Evolutionary conservation across 2,797 vertebrate genomes (phyloP).

Genomic region (Borostomias antarcticus): DNA sequence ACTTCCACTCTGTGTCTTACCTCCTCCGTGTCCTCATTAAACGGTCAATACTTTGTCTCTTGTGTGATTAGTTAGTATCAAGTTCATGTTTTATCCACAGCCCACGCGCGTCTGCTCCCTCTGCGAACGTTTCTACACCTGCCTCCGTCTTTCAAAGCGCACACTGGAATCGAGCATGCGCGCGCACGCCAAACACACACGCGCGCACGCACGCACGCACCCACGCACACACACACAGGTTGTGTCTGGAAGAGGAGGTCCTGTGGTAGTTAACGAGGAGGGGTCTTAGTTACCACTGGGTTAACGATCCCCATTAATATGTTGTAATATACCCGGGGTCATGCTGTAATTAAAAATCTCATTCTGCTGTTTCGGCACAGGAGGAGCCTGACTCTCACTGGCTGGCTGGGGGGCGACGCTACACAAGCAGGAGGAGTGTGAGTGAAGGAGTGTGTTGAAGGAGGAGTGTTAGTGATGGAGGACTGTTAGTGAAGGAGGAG

Average conservation of each 20-base stretch:
- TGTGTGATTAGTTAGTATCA: no score
- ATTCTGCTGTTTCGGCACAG: slow-evolving; percentile 76
- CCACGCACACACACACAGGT: slow-evolving; percentile 30
- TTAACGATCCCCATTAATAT: slow-evolving; percentile 88
- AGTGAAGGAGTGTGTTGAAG: no score
- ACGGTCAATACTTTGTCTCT: no score
- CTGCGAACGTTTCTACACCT: slow-evolving; percentile 16
- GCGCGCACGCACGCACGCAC: slow-evolving; percentile 1
- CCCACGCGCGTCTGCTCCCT: slow-evolving; percentile 20
- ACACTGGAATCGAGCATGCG: no score
- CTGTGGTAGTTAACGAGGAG: slow-evolving; percentile 82
- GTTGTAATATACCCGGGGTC: slow-evolving; percentile 84
- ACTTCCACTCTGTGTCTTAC: no score
- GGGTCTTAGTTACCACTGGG: slow-evolving; percentile 85
- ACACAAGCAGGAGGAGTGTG: no score
- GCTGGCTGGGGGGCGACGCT: slow-evolving; percentile 63
- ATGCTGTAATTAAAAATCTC: slow-evolving; percentile 88
- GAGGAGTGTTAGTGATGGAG: no score
- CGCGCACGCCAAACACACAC: neutral
- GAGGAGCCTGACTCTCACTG: slow-evolving; percentile 42
- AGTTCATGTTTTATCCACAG: no score
- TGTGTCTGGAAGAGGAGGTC: slow-evolving; percentile 64
- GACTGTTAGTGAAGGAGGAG: no score
- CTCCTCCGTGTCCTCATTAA: no score
- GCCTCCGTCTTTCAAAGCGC: no score